Evolutionary conservation across 2,888 invertebrate species (phyloP), one percentile per base, ranked within the genome.

Genomic region (Drosophila paramelanica): DNA sequence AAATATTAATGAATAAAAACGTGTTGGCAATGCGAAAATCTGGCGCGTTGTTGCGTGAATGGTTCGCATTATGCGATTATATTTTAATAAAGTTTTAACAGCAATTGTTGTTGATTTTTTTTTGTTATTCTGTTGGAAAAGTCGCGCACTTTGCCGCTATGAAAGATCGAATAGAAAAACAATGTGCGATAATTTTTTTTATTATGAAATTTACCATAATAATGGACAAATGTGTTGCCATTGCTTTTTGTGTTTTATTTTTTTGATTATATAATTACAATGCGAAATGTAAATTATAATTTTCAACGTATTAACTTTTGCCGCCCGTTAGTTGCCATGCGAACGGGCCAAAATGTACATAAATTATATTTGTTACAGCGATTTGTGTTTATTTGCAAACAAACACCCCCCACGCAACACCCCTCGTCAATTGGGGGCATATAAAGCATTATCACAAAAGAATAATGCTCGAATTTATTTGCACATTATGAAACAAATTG

Each of bases 351-450:
- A 68, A 68, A 75, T 72, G 59, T 27, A 71, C 78, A 77, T 80
- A 80, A 79, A 80, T 79, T 79, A 73, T 73, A 67, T 52, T 58
- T 55, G 56, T 73, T 70, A 69, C 62, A 66, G 51, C 73, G 75
- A 86, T 81, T 87, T 87, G 88, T 79, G 88, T 85, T 83, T 83
- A 83, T 85, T 88, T 85, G 83, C 77, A 81, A 79, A 75, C 55
- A 71, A 72, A 67, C 33, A 49, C 7, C 13, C 41, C 2, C 47
- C 1, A 17, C 17, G 17, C 8, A 3, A 10, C 14, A 13, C 2
- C 7, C 31, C n/a, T 3, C 20, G 25, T 55, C 36, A 36, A 36
- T 13, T 13, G 36, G 36, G 36, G 39, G 36, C 36, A 57, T 39
- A 70, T 65, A 66, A 50, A 60, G 43, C 38, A 77, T 73, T 69